Evolutionary conservation across 2,113 vertebrate genomes (phyloP).

Genomic region (Odocoileus virginianus): DNA sequence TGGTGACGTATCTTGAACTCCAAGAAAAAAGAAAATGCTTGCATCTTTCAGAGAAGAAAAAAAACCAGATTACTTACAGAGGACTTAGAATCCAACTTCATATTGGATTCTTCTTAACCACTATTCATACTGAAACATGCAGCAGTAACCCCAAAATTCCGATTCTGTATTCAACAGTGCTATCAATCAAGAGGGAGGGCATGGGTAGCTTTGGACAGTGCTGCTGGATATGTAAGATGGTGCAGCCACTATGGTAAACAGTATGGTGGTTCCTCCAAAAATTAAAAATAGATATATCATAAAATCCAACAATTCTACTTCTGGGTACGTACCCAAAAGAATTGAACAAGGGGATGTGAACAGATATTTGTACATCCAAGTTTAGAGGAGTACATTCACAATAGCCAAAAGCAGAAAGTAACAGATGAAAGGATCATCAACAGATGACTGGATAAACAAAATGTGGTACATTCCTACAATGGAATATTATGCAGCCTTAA

Average conservation of each 20-base stretch:
- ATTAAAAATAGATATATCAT: neutral
- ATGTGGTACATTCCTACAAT: neutral
- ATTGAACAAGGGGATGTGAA: neutral
- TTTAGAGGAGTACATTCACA: neutral
- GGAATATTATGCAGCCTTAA: neutral
- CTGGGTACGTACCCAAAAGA: neutral
- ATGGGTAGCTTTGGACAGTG: neutral
- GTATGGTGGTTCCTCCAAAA: neutral
- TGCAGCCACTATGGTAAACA: neutral
- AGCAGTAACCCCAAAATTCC: neutral
- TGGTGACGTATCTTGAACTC: neutral
- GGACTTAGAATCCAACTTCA: neutral
- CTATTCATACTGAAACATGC: neutral
- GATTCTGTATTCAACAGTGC: neutral
- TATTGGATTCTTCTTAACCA: neutral
- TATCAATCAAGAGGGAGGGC: neutral
- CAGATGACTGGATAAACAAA: neutral
- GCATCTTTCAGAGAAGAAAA: neutral
- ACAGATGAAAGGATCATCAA: neutral
- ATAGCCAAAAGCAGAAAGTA: neutral
- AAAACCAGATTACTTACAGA: neutral
- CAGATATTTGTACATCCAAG: neutral
- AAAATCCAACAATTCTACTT: neutral
- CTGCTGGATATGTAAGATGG: neutral
- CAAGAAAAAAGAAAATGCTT: neutral